These are phyloP conservation scores for Meta bourneti DNA, from an alignment of 2,888 invertebrate species.

Conservation along the genomic window DNA sequence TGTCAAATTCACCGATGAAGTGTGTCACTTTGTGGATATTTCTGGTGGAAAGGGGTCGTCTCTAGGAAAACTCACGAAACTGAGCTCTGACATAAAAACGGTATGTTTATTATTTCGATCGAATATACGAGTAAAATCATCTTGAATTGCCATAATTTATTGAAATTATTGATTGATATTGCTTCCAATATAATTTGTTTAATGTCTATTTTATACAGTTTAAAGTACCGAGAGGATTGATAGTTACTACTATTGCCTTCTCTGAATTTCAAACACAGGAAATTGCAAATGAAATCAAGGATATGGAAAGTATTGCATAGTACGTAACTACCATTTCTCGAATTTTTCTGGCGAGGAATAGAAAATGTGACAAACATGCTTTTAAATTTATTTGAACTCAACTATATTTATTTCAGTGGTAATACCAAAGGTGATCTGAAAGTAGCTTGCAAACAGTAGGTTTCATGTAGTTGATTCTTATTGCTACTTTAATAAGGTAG, in stretches of 20 bases:
- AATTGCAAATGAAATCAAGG: conserved; percentile 8
- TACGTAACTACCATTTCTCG: conserved; percentile 13
- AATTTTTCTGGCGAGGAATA: background rate
- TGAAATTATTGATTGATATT: background rate
- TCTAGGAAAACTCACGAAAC: conserved; percentile 84
- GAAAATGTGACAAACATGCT: background rate
- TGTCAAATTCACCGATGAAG: conserved; percentile 31
- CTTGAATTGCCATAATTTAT: background rate
- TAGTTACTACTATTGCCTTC: conserved; percentile 86
- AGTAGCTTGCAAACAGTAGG: conserved; percentile 42
- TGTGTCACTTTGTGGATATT: conserved; percentile 79
- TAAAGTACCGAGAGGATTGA: conserved; percentile 86
- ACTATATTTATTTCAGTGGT: conserved; percentile 29
- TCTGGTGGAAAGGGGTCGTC: conserved; percentile 91
- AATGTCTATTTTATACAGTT: conserved; percentile 80
- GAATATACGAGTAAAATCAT: background rate
- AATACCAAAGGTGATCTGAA: conserved; percentile 40
- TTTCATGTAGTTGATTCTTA: background rate
- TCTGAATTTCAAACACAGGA: conserved; percentile 79
- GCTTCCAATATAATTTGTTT: background rate
- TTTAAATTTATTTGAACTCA: background rate
- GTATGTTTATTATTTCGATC: conserved; percentile 8
- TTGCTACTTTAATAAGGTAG: background rate
- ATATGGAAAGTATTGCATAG: conserved; percentile 56
- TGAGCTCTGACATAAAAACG: conserved; percentile 78